phyloP scores from a whole-genome alignment of 92 coral and sea anemone genomes.

The Umimayanthus kanabou region DNA sequence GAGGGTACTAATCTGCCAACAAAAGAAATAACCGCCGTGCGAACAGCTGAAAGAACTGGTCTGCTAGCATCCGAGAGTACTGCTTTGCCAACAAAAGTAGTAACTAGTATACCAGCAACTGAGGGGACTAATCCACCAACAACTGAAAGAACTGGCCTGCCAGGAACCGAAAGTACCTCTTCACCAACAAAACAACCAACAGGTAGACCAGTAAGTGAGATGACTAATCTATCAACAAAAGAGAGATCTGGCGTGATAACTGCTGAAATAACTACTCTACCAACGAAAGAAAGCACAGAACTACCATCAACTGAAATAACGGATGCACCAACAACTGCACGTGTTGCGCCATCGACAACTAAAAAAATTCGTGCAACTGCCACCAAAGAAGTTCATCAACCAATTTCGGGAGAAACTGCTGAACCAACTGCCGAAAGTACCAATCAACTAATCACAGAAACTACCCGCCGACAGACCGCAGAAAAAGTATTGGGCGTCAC shows the following conservation, averaged over 20 bases:
- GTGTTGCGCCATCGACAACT: neutral
- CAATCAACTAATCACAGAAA: neutral
- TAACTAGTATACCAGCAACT: neutral
- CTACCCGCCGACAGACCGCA: neutral
- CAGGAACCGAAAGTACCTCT: neutral
- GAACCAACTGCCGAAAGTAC: neutral
- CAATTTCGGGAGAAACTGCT: neutral
- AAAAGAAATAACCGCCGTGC: neutral
- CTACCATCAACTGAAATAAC: neutral
- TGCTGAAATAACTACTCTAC: neutral
- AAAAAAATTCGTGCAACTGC: neutral
- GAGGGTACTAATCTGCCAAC: neutral
- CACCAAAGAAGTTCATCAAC: neutral
- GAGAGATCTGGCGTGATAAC: neutral
- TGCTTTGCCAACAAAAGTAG: neutral
- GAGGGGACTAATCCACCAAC: no score
- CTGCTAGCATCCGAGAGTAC: neutral
- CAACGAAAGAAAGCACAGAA: neutral
- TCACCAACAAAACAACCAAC: neutral
- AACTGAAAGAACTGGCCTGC: neutral
- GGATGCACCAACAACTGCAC: neutral
- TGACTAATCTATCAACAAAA: neutral
- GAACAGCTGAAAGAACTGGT: neutral
- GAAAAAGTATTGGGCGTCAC: neutral
- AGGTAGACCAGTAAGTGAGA: neutral